These are phyloP conservation scores for Pristionchus mayeri DNA, from an alignment of 2,888 invertebrate genomes.

Conservation along the genomic window DNA sequence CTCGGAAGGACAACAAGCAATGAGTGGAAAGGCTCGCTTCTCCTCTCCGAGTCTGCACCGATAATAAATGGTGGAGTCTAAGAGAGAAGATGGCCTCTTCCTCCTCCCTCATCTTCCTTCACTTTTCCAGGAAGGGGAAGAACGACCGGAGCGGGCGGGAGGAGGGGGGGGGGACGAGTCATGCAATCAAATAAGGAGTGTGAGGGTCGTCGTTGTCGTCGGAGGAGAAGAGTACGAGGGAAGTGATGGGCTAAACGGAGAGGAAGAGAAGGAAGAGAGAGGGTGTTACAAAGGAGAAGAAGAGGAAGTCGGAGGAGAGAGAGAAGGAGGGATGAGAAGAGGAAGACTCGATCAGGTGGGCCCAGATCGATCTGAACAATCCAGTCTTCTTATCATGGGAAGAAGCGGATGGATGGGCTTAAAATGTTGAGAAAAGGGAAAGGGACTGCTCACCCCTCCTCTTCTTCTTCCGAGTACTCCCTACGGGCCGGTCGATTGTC, in stretches of 20 bases:
- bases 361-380: background rate
- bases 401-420: background rate
- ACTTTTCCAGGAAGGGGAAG: slow-evolving; percentile 8
- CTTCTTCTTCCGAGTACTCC: background rate
- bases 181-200: slow-evolving; percentile 44
- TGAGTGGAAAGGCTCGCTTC: too few relatives aligned
- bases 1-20: too few relatives aligned
- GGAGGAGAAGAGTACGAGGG: background rate
- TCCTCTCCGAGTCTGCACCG: too few relatives aligned
- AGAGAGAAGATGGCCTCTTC: background rate
- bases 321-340: background rate
- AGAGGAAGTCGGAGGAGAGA: slow-evolving; percentile 14
- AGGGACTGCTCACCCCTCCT: too few relatives aligned
- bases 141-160: background rate
- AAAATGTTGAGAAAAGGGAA: background rate
- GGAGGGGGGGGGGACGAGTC: background rate
- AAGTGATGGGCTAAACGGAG: slow-evolving; percentile 36
- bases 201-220: background rate
- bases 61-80: slow-evolving; percentile 33
- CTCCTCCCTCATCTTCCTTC: slow-evolving; percentile 1
- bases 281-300: slow-evolving; percentile 38
- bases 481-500: slow-evolving; percentile 27
- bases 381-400: background rate
- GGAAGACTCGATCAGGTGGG: background rate
- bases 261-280: background rate